Conservation (phyloP, 2,113 vertebrate genomes). For the Upupa epops region DNA sequence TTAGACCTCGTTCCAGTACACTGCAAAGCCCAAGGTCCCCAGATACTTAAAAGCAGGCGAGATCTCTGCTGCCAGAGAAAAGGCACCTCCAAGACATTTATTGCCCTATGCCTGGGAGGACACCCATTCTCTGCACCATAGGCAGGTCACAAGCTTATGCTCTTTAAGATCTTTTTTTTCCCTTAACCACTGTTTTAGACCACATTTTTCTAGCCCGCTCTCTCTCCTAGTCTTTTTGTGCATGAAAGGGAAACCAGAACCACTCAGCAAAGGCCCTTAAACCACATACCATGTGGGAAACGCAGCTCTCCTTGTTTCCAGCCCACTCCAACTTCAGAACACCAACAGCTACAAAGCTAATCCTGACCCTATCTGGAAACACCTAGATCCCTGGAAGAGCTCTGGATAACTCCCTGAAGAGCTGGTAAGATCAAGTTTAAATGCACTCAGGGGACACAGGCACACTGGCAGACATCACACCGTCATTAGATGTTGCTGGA, state of each 20-base stretch:
- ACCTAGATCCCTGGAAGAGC: background rate
- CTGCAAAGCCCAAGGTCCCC: background rate
- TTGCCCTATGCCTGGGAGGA: background rate
- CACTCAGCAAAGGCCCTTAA: background rate
- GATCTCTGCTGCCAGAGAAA: background rate
- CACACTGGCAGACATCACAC: background rate
- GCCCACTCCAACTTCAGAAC: background rate
- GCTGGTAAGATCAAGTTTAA: background rate
- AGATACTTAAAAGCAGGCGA: background rate
- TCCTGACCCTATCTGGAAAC: background rate
- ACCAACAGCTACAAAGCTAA: background rate
- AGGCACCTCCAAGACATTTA: accelerated
- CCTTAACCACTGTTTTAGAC: background rate
- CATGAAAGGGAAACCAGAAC: background rate
- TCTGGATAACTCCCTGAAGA: background rate
- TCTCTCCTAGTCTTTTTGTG: background rate
- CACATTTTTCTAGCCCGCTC: background rate
- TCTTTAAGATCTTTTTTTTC: background rate
- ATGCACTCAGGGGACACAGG: background rate
- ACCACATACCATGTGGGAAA: background rate
- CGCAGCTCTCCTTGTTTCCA: background rate
- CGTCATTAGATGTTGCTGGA: background rate
- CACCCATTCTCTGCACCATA: accelerated
- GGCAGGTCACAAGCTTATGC: accelerated
- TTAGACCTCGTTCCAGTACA: accelerated